Base-by-base conservation (phyloP, 2,113 vertebrate genomes). In the Amia ocellicauda region DNA sequence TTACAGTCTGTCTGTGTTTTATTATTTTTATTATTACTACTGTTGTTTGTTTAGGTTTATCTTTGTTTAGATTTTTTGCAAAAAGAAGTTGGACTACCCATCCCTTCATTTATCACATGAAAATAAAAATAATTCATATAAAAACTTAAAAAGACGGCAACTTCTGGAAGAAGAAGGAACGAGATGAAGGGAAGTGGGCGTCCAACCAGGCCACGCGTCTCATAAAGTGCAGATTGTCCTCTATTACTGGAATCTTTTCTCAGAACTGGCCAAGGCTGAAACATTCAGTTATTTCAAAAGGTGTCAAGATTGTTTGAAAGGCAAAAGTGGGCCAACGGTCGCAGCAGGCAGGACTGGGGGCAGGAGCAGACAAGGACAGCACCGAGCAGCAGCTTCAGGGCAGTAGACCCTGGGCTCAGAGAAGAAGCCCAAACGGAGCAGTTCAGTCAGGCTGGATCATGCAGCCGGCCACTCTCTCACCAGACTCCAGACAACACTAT, bases 201-300 rank as follows among this genome's bases (percentile, higher is more conserved):
- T 76, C 72, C 58, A 67, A 58, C 62, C 61, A 66, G 67, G 65
- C 68, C 74, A 71, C 73, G 63, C 28, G 64, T 69, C 69, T 76
- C 62, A 78, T 81, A 78, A 81, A 81, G 77, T 81, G 77, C 79
- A 76, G 69, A 77, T 77, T 59, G 40, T 51, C 17, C 10, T 36
- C 64, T 66, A 54, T 29, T 64, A 74, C n/a, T n/a, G n/a, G n/a
- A 67, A 67, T 51, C 11, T 74, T 51, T 36, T 63, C 36, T 72
- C 24, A 52, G 49, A 57, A 74, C 68, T 71, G 69, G 72, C 68
- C 71, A 67, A 51, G 63, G 53, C 58, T 71, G 40, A 68, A 65
- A 57, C 62, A 49, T 74, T 73, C 42, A 58, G 40, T 17, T 43
- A 62, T 74, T 47, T 75, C 69, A 63, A 56, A 73, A 61, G 60